These are phyloP conservation scores for Melanotaenia parkinsoni DNA, from an alignment of 2,797 vertebrate species.

Conservation along the genomic window DNA sequence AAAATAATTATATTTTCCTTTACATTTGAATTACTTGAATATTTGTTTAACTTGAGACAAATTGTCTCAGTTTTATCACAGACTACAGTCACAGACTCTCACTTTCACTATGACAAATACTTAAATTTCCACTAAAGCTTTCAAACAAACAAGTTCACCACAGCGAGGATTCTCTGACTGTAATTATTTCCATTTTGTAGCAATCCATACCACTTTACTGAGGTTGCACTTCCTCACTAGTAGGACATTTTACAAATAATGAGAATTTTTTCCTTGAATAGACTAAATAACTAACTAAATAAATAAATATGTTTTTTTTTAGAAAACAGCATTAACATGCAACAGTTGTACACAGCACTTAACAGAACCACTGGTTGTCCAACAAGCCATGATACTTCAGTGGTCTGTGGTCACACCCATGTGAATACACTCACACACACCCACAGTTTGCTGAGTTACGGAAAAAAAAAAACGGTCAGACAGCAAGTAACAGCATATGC, in stretches of 20 bases:
- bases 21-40: no score
- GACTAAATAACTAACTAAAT: not conserved
- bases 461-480: conserved; percentile 33
- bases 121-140: not conserved
- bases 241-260: not conserved
- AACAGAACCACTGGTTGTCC: conserved; percentile 4
- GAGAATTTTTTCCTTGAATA: not conserved
- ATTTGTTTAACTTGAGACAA: no score
- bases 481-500: conserved; percentile 18
- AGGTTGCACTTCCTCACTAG: not conserved
- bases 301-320: not conserved
- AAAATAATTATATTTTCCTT: no score
- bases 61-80: no score
- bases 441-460: not conserved
- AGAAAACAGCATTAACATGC: not conserved
- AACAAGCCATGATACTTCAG: conserved; percentile 20
- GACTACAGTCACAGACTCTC: no score
- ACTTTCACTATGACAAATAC: no score
- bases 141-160: not conserved
- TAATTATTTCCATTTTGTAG: no score
- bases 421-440: not conserved
- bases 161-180: no score
- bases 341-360: not conserved
- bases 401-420: conserved; percentile 44
- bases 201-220: no score